Evolutionary conservation across 2,113 vertebrate species (phyloP).

Genomic region (Aldabrachelys gigantea): DNA sequence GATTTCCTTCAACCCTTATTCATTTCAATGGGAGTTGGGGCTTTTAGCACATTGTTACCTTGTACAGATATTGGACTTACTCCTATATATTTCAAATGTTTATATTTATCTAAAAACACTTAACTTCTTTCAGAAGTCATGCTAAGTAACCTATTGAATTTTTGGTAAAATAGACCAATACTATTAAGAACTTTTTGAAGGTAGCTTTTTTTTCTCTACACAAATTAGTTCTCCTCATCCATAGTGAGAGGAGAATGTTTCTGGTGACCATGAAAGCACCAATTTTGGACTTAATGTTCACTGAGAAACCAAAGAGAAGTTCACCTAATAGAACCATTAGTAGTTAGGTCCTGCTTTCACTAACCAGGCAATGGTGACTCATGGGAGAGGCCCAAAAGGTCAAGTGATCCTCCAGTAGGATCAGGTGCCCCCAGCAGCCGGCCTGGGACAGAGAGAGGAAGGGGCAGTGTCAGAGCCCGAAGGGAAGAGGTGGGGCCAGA

Average conservation of each 20-base stretch:
- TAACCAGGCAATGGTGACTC: background rate
- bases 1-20: background rate
- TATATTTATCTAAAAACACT: background rate
- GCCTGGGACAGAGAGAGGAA: too few relatives aligned
- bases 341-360: background rate
- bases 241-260: background rate
- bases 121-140: background rate
- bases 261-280: background rate
- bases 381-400: too few relatives aligned
- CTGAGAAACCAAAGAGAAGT: background rate
- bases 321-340: background rate
- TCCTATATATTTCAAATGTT: background rate
- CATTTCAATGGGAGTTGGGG: background rate
- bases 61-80: background rate
- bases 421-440: too few relatives aligned
- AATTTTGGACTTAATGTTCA: background rate
- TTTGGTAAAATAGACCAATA: background rate
- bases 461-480: too few relatives aligned
- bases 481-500: too few relatives aligned
- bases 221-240: background rate
- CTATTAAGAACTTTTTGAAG: background rate
- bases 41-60: background rate
- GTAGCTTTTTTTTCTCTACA: background rate
- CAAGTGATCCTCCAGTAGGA: too few relatives aligned
- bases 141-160: background rate